Evolutionary conservation across 2,888 invertebrate genomes (phyloP), one percentile per base, ranked within the genome.

Genomic region (Drymonia ruficornis): DNA sequence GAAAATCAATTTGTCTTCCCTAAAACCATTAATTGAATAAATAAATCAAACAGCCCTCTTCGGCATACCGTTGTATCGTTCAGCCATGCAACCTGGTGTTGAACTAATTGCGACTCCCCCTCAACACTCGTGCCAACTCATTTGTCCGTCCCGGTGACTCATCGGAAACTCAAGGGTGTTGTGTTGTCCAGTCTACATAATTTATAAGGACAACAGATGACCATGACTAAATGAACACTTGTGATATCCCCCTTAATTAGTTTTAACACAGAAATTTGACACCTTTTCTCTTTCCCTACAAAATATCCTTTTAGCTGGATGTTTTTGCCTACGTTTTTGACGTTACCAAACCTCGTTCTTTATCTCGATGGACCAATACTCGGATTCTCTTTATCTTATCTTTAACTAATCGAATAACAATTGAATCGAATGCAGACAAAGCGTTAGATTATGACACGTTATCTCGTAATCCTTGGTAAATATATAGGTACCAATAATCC

Each of bases 401-500:
- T 45, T 58, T 59, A 63, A 63, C 61, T 63, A 55, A 71, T 68
- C 65, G 43, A 52, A 59, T 29, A 55, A 61, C 61, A 60, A 47
- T 34, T n/a, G 28, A 19, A 42, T 18, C n/a, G 46, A 29, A 34
- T 47, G 47, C 34, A 34, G 16, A 34, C 12, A 47, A 47, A 57
- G 73, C 72, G 74, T 82, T 67, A 87, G 86, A 88, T 87, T 85
- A 87, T 74, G 74, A 75, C 79, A 80, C 81, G 82, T 88, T 89
- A 87, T 85, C 86, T 78, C 70, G 75, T 85, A 84, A 87, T 83
- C 85, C 81, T 75, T 75, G 81, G 83, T 86, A 80, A 87, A 86
- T 86, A 87, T 85, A 87, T 85, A n/a, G n/a, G n/a, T n/a, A 76
- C 79, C 86, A 84, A 86, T 90, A 88, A 90, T 89, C 87, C 84